A percentile compares a stretch with the other conserved stretches of the same genome.
These are phyloP conservation scores for Drosophila sp. DNA, from an alignment of 1,140 invertebrate genomes.

Conservation along the genomic window DNA sequence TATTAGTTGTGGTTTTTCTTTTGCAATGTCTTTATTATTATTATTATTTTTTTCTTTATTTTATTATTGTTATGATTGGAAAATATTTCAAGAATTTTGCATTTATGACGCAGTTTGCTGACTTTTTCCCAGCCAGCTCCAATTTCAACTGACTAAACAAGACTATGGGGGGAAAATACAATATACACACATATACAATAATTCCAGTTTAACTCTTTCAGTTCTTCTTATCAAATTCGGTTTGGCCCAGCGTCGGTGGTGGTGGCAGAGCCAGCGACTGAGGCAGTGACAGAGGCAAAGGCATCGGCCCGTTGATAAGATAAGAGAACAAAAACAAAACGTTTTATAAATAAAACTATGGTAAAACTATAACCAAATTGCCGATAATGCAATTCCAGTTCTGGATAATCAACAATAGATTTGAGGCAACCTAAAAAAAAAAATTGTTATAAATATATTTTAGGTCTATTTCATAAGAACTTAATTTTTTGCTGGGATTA, in stretches of 20 bases:
- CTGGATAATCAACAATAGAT: not conserved
- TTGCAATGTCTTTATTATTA: not conserved
- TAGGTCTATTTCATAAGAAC: no score
- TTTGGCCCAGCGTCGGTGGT: not conserved
- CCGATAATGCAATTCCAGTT: conserved; percentile 4
- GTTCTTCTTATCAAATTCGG: conserved; percentile 40
- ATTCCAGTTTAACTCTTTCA: not conserved
- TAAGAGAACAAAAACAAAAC: conserved; percentile 28
- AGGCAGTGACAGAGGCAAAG: not conserved
- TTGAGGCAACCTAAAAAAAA: not conserved
- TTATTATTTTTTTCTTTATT: not conserved
- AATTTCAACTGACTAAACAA: conserved; percentile 44
- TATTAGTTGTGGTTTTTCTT: conserved; percentile 5
- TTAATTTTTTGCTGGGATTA: no score
- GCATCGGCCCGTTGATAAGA: conserved; percentile 42
- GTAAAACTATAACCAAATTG: conserved; percentile 1
- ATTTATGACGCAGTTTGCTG: conserved; percentile 19
- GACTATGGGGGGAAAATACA: conserved; percentile 24
- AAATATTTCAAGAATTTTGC: conserved; percentile 24
- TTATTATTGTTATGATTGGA: conserved; percentile 2
- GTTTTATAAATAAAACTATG: conserved; percentile 21
- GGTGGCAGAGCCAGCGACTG: not conserved
- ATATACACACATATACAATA: conserved; percentile 1
- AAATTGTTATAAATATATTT: not conserved
- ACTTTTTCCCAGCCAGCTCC: conserved; percentile 64